Base-by-base conservation (phyloP, 2,888 invertebrate genomes). In the Neocrepidodera transversa region DNA sequence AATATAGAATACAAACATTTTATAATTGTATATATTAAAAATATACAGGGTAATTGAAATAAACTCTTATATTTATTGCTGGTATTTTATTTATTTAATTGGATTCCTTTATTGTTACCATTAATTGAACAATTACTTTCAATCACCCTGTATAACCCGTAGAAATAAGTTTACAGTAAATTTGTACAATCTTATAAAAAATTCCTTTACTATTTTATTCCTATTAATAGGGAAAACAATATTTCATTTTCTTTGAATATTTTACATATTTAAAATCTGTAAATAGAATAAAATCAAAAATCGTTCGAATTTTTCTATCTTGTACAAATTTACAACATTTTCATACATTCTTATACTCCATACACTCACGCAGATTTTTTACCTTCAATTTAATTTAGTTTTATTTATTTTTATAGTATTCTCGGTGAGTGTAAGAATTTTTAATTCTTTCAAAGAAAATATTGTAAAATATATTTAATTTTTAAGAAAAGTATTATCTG, bases 401-500 rank as follows among this genome's bases (percentile, higher is more conserved):
- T 55, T 48, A 62, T 62, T 62, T 62, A 62, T 62, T 62, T 58
- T 57, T 35, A 58, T 52, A 57, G 20, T 47, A 28, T 60, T 45
- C 50, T 58, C 52, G 36, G 43, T 51, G 64, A 60, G 60, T 60
- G 64, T 65, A 58, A 62, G 63, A 58, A 65, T 38, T 11, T 32
- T 13, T 63, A 55, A 58, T 57, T 67, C 66, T 38, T 68, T 63
- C 47, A 17, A 58, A 54, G 14, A 32, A 60, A 50, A 67, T 45
- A 65, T 68, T 69, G 69, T 71, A 69, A 68, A 69, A 62, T 69
- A 61, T 60, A 67, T 68, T 64, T 66, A 64, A 56, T 63, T 67
- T 36, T n/a, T n/a, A n/a, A 58, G 54, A 63, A 45, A 67, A 63
- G 56, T 65, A 61, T 58, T 62, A 63, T 63, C 68, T 67, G 64